Percentiles rank a stretch among this genome's conserved stretches.
These are phyloP conservation scores for Psix sp. DNA, from an alignment of 1,140 invertebrate genomes.

Conservation along the genomic window DNA sequence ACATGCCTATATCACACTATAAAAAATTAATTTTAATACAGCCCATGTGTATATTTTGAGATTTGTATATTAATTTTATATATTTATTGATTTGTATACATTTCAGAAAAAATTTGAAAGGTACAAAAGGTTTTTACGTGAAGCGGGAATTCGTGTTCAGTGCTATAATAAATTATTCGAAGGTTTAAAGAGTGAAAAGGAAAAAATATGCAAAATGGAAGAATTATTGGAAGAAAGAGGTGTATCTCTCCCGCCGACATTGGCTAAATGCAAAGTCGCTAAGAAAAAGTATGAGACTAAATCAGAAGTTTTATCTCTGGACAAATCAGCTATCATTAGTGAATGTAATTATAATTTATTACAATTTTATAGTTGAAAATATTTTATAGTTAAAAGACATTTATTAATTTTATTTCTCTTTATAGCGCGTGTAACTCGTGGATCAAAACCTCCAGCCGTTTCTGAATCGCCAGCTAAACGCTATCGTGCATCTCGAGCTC, in stretches of 20 bases:
- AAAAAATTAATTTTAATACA: too few relatives aligned
- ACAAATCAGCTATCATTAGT: conserved; percentile 63
- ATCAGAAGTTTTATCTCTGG: conserved; percentile 63
- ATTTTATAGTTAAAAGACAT: not conserved
- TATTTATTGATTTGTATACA: conserved; percentile 35
- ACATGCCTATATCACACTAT: too few relatives aligned
- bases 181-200: conserved; percentile 63
- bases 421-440: conserved; percentile 67
- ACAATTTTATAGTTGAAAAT: too few relatives aligned
- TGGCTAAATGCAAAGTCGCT: conserved; percentile 68
- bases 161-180: conserved; percentile 66
- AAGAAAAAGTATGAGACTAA: conserved; percentile 62
- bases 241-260: conserved; percentile 63
- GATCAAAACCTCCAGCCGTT: conserved; percentile 26
- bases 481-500: conserved; percentile 58
- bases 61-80: conserved; percentile 3
- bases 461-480: conserved; percentile 46
- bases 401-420: conserved; percentile 8
- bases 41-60: not conserved
- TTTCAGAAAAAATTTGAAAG: conserved; percentile 60
- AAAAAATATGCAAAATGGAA: conserved; percentile 61
- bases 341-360: conserved; percentile 64
- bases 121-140: conserved; percentile 65
- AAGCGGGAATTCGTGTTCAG: conserved; percentile 65
- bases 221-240: conserved; percentile 68